Conservation (phyloP, 1,140 invertebrate species). For the Amphibalanus amphitrite region DNA sequence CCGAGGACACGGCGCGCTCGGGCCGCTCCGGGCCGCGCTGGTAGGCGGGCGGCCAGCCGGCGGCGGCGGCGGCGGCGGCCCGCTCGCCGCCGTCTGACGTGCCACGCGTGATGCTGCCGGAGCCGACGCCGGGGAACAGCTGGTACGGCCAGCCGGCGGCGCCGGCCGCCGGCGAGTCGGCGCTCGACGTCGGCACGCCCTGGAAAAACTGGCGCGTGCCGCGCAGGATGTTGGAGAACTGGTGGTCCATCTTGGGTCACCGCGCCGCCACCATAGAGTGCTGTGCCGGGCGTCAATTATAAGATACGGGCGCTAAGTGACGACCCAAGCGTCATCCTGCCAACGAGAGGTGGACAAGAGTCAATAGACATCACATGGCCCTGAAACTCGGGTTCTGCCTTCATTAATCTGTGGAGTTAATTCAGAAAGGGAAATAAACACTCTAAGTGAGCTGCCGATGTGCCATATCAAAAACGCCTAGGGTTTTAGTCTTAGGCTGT, state of each 20-base stretch:
- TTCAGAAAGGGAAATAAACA: too few relatives aligned
- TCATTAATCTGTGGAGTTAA: too few relatives aligned
- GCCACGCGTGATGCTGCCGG: constrained; percentile 27
- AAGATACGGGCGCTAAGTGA: too few relatives aligned
- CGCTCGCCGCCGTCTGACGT: constrained; percentile 27
- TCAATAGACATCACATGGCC: too few relatives aligned
- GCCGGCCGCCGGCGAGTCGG: neutral
- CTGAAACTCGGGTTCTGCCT: too few relatives aligned
- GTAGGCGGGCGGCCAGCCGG: constrained; percentile 14
- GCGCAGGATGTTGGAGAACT: constrained; percentile 1
- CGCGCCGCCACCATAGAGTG: too few relatives aligned
- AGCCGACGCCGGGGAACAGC: constrained; percentile 31
- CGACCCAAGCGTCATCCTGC: too few relatives aligned
- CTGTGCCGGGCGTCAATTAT: too few relatives aligned
- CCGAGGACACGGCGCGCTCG: neutral
- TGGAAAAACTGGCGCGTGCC: neutral
- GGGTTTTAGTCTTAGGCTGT: too few relatives aligned
- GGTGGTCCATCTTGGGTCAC: neutral
- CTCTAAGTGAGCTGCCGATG: too few relatives aligned
- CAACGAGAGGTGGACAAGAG: too few relatives aligned
- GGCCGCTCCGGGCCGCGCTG: constrained; percentile 7
- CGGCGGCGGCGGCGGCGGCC: constrained; percentile 20
- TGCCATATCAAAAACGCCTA: too few relatives aligned
- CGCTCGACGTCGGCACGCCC: neutral
- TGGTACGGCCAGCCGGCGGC: constrained; percentile 15